Evolutionary conservation across 2,888 invertebrate genomes (phyloP).

Genomic region (Agriotes lineatus): DNA sequence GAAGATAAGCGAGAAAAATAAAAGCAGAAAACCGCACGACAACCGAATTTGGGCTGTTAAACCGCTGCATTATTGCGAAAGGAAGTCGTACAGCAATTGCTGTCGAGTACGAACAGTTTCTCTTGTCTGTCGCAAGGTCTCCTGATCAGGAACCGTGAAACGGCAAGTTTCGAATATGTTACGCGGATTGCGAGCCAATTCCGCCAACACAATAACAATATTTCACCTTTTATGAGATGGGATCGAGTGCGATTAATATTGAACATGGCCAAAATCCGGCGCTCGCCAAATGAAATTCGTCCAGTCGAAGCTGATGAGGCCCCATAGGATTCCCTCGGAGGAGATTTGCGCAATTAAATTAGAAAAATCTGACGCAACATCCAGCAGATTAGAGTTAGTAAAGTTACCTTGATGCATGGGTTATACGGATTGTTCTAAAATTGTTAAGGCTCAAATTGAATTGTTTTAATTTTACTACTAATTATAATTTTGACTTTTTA

Average conservation of each 20-base stretch:
- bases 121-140: conserved; percentile 46
- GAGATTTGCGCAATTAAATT: too few species aligned
- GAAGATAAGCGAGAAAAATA: background rate
- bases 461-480: too few species aligned
- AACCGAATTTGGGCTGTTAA: conserved; percentile 11
- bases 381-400: too few species aligned
- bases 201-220: conserved; percentile 4
- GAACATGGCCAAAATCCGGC: background rate
- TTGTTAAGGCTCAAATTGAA: too few species aligned
- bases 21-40: background rate
- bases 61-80: conserved; percentile 25
- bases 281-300: background rate
- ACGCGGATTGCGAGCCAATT: background rate
- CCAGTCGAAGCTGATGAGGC: conserved; percentile 7
- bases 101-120: conserved; percentile 44
- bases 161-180: conserved; percentile 9
- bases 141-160: conserved; percentile 40
- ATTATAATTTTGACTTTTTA: too few species aligned
- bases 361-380: too few species aligned
- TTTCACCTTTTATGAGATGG: conserved; percentile 3
- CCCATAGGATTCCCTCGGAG: too few species aligned
- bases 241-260: conserved; percentile 7
- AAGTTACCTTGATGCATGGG: too few species aligned
- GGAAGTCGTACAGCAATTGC: conserved; percentile 30
- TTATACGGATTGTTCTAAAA: too few species aligned